Base-by-base conservation (phyloP, 2,888 invertebrate genomes). In the Rosalia funebris region DNA sequence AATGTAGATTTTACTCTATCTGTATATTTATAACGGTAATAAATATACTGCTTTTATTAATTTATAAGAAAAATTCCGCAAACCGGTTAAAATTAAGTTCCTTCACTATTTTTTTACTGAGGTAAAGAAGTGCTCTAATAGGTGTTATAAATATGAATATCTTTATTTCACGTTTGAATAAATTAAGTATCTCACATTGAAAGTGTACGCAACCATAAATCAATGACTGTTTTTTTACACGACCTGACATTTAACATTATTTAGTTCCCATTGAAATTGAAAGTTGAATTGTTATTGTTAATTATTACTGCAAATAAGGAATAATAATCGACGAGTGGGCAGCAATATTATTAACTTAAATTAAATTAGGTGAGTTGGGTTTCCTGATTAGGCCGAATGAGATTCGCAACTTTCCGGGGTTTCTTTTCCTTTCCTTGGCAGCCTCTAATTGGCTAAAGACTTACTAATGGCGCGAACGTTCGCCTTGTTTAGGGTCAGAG, bases 201-300 rank as follows among this genome's bases (percentile, higher is more conserved):
- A 25, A 11, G 34, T n/a, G 11, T 44, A 12, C 12, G 20, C 14
- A 12, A 9, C 10, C 16, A 12, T 44, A 20, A 44, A 44, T 25
- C 44, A 44, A 25, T 44, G 11, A 19, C 7, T 7, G 9, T 16
- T 20, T 44, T 42, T 42, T 44, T 19, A 44, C 12, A 16, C 11
- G 12, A 17, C 5, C 7, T 44, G 44, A 44, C 44, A 44, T 17
- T 44, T 17, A 44, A 12, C 11, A 12, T 44, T 1, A 44, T 20
- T 44, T 12, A 44, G 12, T 44, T 44, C 19, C 20, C 1, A 44
- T 12, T 25, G 44, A 44, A 44, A 44, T 12, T 25, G 44, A 44
- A 44, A 44, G 44, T 44, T 12, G 14, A 25, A 19, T 44, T n/a
- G 44, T n/a, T 11, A 25, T 44, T 44, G 19, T 20, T 44, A 20